A percentile compares a stretch with the other conserved stretches of the same genome.
phyloP scores from a whole-genome alignment of 2,797 vertebrate species.

The Acanthis flammea region DNA sequence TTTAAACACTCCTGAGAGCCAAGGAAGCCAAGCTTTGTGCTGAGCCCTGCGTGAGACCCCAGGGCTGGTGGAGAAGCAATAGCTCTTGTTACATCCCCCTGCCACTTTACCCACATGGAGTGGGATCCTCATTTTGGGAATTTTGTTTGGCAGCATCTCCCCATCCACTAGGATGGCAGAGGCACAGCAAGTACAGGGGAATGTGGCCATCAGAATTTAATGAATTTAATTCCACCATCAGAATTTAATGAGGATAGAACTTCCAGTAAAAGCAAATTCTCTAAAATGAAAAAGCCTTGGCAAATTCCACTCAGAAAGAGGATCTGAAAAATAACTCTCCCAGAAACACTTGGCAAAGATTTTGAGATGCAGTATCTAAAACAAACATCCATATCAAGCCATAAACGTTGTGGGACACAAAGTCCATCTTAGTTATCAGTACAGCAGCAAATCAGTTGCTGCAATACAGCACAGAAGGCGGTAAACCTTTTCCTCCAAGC shows the following conservation, averaged over 20 bases:
- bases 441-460: background rate
- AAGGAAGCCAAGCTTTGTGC: background rate
- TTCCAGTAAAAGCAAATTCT: background rate
- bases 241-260: background rate
- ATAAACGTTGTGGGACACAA: background rate
- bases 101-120: fast-evolving
- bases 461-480: background rate
- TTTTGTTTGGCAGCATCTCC: too few species aligned
- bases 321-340: background rate
- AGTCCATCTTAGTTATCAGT: background rate
- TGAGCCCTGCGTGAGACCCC: background rate
- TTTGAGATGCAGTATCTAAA: background rate
- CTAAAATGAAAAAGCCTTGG: background rate
- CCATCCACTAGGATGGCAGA: too few species aligned
- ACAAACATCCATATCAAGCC: background rate
- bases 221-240: background rate
- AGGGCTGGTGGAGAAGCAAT: background rate
- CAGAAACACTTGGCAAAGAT: background rate
- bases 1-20: background rate
- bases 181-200: too few species aligned
- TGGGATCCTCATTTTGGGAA: fast-evolving
- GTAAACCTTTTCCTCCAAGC: background rate
- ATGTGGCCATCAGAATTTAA: too few species aligned
- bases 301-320: background rate
- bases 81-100: fast-evolving